Conservation (phyloP, 2,797 vertebrate genomes). For the Melanotaenia parkinsoni region DNA sequence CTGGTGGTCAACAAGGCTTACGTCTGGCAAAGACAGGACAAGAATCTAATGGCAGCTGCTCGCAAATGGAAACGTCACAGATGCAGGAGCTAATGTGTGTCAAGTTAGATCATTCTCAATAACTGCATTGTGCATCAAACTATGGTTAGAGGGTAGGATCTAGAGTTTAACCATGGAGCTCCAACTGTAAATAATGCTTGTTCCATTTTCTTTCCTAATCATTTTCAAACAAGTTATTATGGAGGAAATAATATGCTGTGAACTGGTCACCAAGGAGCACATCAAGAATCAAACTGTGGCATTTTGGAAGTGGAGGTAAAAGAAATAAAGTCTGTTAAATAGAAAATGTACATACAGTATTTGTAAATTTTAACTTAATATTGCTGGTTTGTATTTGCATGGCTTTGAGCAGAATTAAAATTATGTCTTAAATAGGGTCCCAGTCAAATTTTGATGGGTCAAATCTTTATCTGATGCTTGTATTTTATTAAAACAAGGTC, state of each 20-base stretch:
- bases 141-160: neutral
- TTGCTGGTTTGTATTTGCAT: slow-evolving; percentile 67
- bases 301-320: slow-evolving; percentile 12
- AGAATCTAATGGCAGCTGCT: slow-evolving; percentile 82
- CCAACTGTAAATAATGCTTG: slow-evolving; percentile 26
- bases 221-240: slow-evolving; percentile 15
- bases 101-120: neutral
- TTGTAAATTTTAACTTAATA: slow-evolving; percentile 67
- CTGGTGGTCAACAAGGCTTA: slow-evolving; percentile 87
- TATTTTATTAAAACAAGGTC: neutral
- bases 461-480: neutral
- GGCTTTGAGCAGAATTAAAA: neutral
- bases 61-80: slow-evolving; percentile 86
- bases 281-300: slow-evolving; percentile 10
- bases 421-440: neutral
- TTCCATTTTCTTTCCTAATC: slow-evolving; percentile 6
- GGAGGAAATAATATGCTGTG: slow-evolving; percentile 12
- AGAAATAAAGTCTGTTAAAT: slow-evolving; percentile 29
- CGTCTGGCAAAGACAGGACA: slow-evolving; percentile 84
- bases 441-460: neutral
- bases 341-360: slow-evolving; percentile 61
- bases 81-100: slow-evolving; percentile 74
- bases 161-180: slow-evolving; percentile 13
- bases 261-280: slow-evolving; percentile 11
- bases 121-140: slow-evolving; percentile 16